These are phyloP conservation scores for Callithrix jacchus DNA, from an alignment of 2,113 vertebrate genomes.

Conservation along the genomic window DNA sequence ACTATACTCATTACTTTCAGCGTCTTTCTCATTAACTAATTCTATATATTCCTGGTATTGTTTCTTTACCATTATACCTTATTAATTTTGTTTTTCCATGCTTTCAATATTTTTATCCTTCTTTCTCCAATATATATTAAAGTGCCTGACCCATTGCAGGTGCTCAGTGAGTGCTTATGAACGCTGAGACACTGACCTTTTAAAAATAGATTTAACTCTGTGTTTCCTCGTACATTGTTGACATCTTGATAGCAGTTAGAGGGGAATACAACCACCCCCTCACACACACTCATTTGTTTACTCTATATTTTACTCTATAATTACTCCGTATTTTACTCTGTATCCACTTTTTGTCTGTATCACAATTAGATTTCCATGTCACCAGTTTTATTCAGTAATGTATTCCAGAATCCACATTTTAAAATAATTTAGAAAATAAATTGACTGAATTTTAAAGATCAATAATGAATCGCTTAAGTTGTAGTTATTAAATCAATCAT, in stretches of 20 bases:
- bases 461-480: neutral
- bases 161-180: slow-evolving; percentile 1
- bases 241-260: neutral
- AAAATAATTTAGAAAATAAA: neutral
- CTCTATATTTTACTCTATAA: no score
- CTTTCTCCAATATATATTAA: neutral
- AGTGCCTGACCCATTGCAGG: neutral
- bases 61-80: neutral
- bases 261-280: neutral
- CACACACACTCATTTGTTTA: neutral
- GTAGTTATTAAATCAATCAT: neutral
- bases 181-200: neutral
- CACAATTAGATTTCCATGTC: neutral
- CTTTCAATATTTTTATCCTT: neutral
- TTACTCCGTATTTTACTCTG: no score
- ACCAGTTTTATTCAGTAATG: neutral
- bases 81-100: neutral
- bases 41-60: neutral
- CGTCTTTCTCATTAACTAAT: slow-evolving; percentile 46
- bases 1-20: slow-evolving; percentile 7
- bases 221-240: neutral
- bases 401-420: neutral
- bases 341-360: neutral
- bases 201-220: neutral
- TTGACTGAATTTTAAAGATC: neutral